phyloP scores from a whole-genome alignment of 2,888 invertebrate genomes.

The Oligia latruncula region DNA sequence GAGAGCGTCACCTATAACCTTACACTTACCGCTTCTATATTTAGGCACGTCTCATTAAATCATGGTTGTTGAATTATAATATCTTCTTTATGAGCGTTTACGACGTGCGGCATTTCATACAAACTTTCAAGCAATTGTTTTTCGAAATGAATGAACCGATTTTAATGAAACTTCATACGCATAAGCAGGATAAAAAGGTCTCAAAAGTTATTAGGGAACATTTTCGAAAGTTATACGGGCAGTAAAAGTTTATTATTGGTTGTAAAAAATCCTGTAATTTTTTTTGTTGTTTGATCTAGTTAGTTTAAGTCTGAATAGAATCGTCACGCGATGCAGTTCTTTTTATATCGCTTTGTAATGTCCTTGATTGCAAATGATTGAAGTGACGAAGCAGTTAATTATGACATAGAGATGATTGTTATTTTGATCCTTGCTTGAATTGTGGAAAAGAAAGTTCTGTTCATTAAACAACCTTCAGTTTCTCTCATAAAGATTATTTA shows the following conservation, averaged over 20 bases:
- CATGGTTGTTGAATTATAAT: background rate
- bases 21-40: background rate
- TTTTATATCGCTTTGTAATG: background rate
- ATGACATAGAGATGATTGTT: background rate
- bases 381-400: background rate
- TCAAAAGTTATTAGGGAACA: no score
- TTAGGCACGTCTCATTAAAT: background rate
- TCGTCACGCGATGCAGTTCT: constrained; percentile 35
- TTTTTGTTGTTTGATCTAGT: constrained; percentile 15
- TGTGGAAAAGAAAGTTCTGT: constrained; percentile 3
- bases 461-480: constrained; percentile 9
- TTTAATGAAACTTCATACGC: no score
- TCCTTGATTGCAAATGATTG: constrained; percentile 5
- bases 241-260: background rate
- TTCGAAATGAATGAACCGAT: no score
- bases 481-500: constrained; percentile 18
- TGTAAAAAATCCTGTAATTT: background rate
- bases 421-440: background rate
- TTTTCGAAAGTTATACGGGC: background rate
- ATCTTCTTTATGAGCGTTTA: background rate
- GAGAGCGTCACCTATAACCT: background rate
- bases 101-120: no score
- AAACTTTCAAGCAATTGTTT: no score
- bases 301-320: constrained; percentile 32
- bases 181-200: no score